Evolutionary conservation across 2,888 invertebrate species (phyloP).

Genomic region (Ophioninae sp.): DNA sequence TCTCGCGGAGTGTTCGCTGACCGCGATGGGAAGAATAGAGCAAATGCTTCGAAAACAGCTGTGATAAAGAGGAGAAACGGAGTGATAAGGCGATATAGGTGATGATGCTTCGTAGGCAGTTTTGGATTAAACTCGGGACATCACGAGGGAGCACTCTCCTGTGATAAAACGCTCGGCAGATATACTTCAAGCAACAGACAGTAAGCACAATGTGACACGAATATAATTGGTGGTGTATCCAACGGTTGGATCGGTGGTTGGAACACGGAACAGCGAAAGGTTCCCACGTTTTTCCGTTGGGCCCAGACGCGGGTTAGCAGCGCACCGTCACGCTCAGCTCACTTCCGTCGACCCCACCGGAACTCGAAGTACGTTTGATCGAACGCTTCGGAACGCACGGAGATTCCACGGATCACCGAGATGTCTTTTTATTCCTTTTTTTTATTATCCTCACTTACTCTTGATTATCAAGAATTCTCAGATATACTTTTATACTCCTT

Average conservation of each 20-base stretch:
- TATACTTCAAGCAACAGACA: not conserved
- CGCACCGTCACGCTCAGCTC: constrained; percentile 74
- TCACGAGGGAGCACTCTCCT: not conserved
- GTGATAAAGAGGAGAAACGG: not conserved
- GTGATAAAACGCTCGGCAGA: not conserved
- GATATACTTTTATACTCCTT: not conserved
- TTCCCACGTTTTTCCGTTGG: constrained; percentile 81
- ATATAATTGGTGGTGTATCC: not conserved
- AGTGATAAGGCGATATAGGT: not conserved
- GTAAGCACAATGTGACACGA: not conserved
- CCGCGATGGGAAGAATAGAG: too few relatives aligned
- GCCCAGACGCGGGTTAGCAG: constrained; percentile 37
- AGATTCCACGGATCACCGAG: constrained; percentile 26
- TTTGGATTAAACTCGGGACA: constrained; percentile 34
- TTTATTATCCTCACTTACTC: not conserved
- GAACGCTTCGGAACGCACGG: constrained; percentile 48
- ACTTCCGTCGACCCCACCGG: constrained; percentile 80
- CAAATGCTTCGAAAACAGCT: not conserved
- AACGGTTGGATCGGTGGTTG: not conserved
- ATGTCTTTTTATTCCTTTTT: not conserved
- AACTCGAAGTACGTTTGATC: constrained; percentile 76
- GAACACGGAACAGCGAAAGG: constrained; percentile 56
- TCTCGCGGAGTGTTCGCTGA: too few relatives aligned
- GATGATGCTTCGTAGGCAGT: not conserved
- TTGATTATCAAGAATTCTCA: not conserved